A percentile compares a stretch with the other conserved stretches of the same genome.
These are phyloP conservation scores for Porites lutea DNA, from an alignment of 64 coral and sea anemone species.

Conservation along the genomic window DNA sequence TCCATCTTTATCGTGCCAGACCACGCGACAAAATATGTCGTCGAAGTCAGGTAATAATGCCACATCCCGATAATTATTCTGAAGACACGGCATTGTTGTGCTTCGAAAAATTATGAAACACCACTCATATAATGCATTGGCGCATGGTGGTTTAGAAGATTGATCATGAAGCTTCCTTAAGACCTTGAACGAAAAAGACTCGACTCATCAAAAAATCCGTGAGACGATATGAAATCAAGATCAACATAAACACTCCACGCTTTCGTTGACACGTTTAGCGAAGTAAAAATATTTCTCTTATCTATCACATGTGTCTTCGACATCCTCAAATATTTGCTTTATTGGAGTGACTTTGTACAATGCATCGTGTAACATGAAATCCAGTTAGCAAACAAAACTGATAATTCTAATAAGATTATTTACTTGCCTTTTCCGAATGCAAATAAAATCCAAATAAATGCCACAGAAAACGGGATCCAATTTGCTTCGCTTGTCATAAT, in stretches of 20 bases:
- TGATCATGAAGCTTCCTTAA: no score
- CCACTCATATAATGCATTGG: no score
- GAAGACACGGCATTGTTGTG: no score
- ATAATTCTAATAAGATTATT: neutral
- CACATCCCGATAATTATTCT: no score
- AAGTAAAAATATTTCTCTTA: constrained; percentile 5
- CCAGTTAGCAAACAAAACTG: neutral
- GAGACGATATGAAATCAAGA: no score
- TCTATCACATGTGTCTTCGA: neutral
- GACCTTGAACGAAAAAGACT: no score
- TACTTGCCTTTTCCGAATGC: constrained; percentile 3
- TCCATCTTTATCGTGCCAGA: no score
- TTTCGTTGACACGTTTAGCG: neutral
- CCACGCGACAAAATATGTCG: no score
- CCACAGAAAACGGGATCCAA: neutral
- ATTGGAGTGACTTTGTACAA: neutral
- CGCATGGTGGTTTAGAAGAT: no score
- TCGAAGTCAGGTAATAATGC: no score
- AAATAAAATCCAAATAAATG: neutral
- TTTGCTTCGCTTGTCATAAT: neutral
- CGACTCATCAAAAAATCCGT: no score
- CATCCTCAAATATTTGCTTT: constrained; percentile 9
- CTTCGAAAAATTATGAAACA: no score
- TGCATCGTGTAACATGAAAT: neutral
- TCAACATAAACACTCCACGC: neutral